Conservation (phyloP, 2,888 invertebrate genomes). For the Plagodis dolabraria region DNA sequence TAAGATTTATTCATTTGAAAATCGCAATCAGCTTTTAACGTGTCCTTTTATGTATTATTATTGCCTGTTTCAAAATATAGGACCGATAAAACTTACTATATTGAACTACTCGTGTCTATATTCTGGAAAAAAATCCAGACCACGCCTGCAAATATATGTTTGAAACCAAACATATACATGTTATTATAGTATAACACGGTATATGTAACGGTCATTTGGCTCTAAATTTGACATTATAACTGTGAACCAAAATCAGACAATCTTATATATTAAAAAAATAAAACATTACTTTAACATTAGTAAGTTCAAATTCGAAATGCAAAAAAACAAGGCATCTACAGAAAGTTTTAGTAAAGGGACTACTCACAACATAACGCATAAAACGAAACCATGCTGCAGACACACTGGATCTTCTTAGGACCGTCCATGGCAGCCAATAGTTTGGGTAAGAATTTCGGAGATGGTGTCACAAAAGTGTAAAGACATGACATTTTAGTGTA, state of each 20-base stretch:
- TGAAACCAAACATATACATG: no score
- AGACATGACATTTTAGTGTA: neutral
- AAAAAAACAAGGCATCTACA: conserved; percentile 54
- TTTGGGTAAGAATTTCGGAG: conserved; percentile 41
- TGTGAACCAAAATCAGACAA: no score
- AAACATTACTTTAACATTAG: conserved; percentile 10
- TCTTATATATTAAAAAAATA: neutral
- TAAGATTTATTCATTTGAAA: conserved; percentile 3
- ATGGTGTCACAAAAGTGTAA: conserved; percentile 19
- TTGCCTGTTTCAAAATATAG: no score
- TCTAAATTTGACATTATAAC: no score
- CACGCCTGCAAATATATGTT: no score
- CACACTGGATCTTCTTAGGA: conserved; percentile 70
- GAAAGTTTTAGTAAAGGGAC: conserved; percentile 48
- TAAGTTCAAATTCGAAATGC: conserved; percentile 43
- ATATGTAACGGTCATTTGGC: no score
- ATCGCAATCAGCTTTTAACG: neutral
- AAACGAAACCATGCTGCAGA: conserved; percentile 79
- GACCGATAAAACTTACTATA: no score
- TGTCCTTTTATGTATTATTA: no score
- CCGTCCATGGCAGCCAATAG: conserved; percentile 62
- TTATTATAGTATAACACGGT: no score
- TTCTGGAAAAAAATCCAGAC: no score
- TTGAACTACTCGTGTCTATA: no score
- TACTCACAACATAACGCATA: conserved; percentile 83